Evolutionary conservation across 53 echinoderm and acorn worm species (phyloP), one percentile per base, ranked within the genome.

Genomic region (Patiria pectinifera): DNA sequence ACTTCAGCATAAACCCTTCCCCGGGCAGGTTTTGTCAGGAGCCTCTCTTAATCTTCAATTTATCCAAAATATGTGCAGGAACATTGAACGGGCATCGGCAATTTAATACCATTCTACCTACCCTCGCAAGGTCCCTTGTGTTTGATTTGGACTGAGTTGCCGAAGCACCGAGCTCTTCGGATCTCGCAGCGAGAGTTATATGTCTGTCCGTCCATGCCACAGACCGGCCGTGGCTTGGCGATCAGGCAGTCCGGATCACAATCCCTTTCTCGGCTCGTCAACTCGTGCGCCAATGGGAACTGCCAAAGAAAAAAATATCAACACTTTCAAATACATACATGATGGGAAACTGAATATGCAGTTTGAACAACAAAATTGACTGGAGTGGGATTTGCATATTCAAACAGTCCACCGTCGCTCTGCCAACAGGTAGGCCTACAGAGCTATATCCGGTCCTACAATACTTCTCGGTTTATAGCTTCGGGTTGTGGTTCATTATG

Each of bases 121-220:
- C 86, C 86, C 59, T 62, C 87, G 87, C 98, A 98, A 4, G 86
- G 92, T 16, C 98, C 98, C 46, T 93, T 96, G 78, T 97, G 95
- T 83, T 86, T 92, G 16, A 95, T 92, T 92, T 94, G 92, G 18
- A 97, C 93, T 62, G 78, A 93, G 82, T 94, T 93, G 16, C 98
- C 98, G 8, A 92, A 90, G 80, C 98, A 98, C 85, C 94, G 91
- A 6, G 93, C 96, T 45, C 82, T 92, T 71, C 95, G 94, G n/a
- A 97, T 92, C 70, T 98, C 95, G 91, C 98, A 98, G 48, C 92
- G 94, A 22, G 98, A 98, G 83, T 93, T 85, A 87, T 97, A 98
- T 69, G 98, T 98, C 82, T 92, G 95, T 46, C 96, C 98, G 83
- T 98, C 96, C 25, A 93, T 94, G 8, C 98, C 98, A 91, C 98